Conservation (phyloP, 2,888 invertebrate species). For the Cancer borealis region DNA sequence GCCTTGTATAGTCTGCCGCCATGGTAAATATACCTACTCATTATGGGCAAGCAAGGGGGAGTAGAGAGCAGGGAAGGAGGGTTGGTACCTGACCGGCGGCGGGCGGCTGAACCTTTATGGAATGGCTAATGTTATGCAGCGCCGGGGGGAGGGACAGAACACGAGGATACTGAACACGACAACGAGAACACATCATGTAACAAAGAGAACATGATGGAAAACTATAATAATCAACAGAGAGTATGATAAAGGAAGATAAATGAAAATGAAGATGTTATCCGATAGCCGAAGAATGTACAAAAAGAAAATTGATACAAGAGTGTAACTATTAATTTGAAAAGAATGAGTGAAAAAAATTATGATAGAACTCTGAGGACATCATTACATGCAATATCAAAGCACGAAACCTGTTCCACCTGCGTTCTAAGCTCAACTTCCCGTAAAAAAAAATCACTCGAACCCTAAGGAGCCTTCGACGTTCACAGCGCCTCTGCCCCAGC, state of each 20-base stretch:
- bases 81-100: slow-evolving; percentile 3
- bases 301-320: not conserved
- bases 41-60: not conserved
- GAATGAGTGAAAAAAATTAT: not conserved
- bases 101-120: slow-evolving; percentile 34
- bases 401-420: not conserved
- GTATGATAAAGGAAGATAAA: not conserved
- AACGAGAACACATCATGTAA: slow-evolving; percentile 16
- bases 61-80: not conserved
- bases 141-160: not conserved
- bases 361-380: not conserved
- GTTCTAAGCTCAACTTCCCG: not conserved
- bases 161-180: not conserved
- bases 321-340: not conserved
- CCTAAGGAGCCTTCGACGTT: not conserved
- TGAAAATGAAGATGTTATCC: not conserved
- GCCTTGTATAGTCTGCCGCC: slow-evolving; percentile 1
- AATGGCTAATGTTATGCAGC: not conserved
- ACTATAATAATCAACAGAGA: not conserved
- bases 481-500: not conserved
- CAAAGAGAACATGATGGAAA: slow-evolving; percentile 8
- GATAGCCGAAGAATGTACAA: not conserved
- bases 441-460: not conserved
- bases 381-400: not conserved
- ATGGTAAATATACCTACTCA: slow-evolving; percentile 34